Conservation (phyloP, 2,888 invertebrate genomes). For the Biston stratarius region DNA sequence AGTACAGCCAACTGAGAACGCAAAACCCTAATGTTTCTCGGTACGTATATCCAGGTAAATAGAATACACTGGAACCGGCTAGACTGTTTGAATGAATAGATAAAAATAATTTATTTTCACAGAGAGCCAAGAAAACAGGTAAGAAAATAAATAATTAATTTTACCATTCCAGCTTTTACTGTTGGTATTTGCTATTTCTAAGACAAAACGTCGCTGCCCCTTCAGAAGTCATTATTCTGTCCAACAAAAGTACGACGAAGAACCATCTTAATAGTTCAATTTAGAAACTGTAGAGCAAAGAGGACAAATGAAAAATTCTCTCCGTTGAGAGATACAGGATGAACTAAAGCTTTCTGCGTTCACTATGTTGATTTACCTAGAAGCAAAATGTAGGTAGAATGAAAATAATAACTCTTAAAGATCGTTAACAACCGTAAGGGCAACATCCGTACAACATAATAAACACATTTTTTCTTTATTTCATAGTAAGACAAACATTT, state of each 20-base stretch:
- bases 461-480: too few relatives aligned
- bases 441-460: too few relatives aligned
- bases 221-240: constrained; percentile 36
- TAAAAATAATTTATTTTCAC: neutral
- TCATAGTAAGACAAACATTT: too few relatives aligned
- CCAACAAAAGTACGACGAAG: constrained; percentile 24
- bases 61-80: too few relatives aligned
- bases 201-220: constrained; percentile 24
- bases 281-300: constrained; percentile 33
- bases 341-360: constrained; percentile 12
- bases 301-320: constrained; percentile 66
- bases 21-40: too few relatives aligned
- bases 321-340: constrained; percentile 30
- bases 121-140: constrained; percentile 50
- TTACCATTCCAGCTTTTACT: constrained; percentile 6
- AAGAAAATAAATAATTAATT: constrained; percentile 12
- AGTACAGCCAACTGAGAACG: too few relatives aligned
- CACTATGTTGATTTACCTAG: constrained; percentile 21
- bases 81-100: too few relatives aligned
- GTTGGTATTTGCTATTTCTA: constrained; percentile 20
- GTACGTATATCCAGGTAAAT: too few relatives aligned
- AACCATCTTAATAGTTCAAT: constrained; percentile 36
- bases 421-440: neutral
- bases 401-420: neutral
- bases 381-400: neutral